Conservation (phyloP, 2,113 vertebrate species). For the Acrocephalus arundinaceus region DNA sequence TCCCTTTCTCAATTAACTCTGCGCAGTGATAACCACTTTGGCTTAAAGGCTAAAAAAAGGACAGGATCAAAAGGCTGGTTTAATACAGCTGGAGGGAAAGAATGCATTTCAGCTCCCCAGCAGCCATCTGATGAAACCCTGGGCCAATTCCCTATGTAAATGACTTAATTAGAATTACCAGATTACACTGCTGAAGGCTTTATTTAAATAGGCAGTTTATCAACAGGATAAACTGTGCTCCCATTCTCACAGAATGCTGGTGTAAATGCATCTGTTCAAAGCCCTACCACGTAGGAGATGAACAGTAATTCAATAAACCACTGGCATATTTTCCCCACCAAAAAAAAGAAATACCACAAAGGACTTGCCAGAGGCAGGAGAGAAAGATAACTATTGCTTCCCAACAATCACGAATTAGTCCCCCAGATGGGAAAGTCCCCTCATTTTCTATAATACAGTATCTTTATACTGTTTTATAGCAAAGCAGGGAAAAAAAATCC, state of each 20-base stretch:
- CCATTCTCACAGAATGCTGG: constrained; percentile 7
- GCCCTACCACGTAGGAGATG: neutral
- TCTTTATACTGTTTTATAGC: neutral
- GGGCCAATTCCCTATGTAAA: constrained; percentile 72
- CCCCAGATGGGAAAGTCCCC: neutral
- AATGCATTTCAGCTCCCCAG: constrained; percentile 72
- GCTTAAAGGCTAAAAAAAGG: constrained; percentile 60
- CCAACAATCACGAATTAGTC: neutral
- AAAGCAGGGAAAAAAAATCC: neutral
- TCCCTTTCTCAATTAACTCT: constrained; percentile 66
- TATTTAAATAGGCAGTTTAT: constrained; percentile 72
- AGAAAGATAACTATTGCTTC: neutral
- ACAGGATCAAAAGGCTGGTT: constrained; percentile 66
- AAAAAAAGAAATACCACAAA: neutral
- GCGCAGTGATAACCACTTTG: constrained; percentile 70
- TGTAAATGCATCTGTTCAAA: neutral
- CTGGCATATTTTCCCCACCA: neutral
- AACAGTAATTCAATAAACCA: neutral
- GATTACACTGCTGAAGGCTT: constrained; percentile 66
- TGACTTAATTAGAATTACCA: constrained; percentile 77
- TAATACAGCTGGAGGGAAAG: constrained; percentile 72
- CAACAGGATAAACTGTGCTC: constrained; percentile 45
- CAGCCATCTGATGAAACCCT: constrained; percentile 71
- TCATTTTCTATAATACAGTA: neutral
- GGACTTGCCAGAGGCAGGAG: neutral